Percentiles rank a stretch among this genome's conserved stretches.
Evolutionary conservation across 1,140 invertebrate genomes (phyloP).

Genomic region (Papilio dardanus): DNA sequence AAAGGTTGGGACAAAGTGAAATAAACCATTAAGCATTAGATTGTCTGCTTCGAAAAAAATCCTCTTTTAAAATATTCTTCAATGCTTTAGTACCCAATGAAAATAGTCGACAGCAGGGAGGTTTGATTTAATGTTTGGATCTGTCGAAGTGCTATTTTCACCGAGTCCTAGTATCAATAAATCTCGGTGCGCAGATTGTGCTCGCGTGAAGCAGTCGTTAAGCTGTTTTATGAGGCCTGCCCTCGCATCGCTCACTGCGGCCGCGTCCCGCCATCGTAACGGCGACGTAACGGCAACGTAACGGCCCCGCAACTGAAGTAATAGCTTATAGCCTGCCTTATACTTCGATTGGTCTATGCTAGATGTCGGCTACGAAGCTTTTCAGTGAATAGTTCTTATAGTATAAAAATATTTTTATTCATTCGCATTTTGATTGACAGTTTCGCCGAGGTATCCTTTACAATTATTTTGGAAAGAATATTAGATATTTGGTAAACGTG

Average conservation of each 20-base stretch:
- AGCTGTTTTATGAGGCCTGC: slow-evolving; percentile 25
- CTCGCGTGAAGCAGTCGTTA: slow-evolving; percentile 11
- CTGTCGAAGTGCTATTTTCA: slow-evolving; percentile 15
- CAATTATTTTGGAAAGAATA: too few species aligned
- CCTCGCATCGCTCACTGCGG: background rate
- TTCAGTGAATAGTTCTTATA: too few species aligned
- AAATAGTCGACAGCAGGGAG: background rate
- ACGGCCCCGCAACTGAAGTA: background rate
- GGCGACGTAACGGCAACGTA: background rate
- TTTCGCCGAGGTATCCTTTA: too few species aligned
- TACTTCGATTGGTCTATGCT: background rate
- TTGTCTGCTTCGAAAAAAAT: too few species aligned
- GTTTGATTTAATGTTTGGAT: slow-evolving; percentile 6
- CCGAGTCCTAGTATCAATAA: slow-evolving; percentile 2
- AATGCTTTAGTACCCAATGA: background rate
- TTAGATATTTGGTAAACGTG: background rate
- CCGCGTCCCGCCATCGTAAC: slow-evolving; percentile 1
- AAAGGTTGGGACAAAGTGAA: too few species aligned
- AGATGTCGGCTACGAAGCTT: background rate
- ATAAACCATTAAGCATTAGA: too few species aligned
- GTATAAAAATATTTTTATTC: too few species aligned
- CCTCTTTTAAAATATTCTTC: background rate
- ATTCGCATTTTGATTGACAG: too few species aligned
- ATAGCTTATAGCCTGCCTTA: background rate
- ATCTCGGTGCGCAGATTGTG: slow-evolving; percentile 7